Base-by-base conservation (phyloP, 2,113 vertebrate genomes). In the Colius striatus region DNA sequence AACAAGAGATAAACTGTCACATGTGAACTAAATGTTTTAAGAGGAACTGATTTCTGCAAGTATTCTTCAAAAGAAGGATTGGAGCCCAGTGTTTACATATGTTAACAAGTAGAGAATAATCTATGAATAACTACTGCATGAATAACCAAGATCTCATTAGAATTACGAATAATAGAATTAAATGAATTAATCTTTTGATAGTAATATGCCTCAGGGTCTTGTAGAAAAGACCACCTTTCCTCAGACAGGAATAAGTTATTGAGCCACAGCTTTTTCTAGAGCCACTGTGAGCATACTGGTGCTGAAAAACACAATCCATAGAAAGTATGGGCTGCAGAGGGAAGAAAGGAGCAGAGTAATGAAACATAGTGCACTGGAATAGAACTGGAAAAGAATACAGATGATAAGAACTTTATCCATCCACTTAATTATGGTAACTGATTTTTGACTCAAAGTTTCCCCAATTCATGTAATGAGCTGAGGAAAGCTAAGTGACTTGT, bases 71-170 rank as follows among this genome's bases (percentile, higher is more conserved):
- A 97, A 78, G 60, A 65, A 79, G 43, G 54, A 60, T 45, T 86
- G 90, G 16, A 94, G 15, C 17, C 68, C 54, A 72, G 41, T 41
- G n/a, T 78, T 95, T 91, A 80, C n/a, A 19, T 68, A 82, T 45
- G 53, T 60, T 93, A 95, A 87, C 74, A 83, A 62, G 30, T 7
- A 68, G 65, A 62, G 45, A 78, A 90, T 93, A 96, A 96, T 78
- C 87, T 81, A 87, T 86, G 88, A 96, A 92, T 57, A 95, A 89
- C 65, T 72, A 62, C 4, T 60, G 89, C 85, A 89, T 83, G 76
- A 96, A 95, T 79, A 96, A 94, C 87, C 48, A 50, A 88, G 85
- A 96, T 61, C 66, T 77, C 94, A 90, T 76, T 84, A 62, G 87
- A 95, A 92, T 93, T 70, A 87, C 84, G 54, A 93, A 72, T 89